Base-by-base conservation (phyloP, 2,888 invertebrate genomes). In the Noctua fimbriata region DNA sequence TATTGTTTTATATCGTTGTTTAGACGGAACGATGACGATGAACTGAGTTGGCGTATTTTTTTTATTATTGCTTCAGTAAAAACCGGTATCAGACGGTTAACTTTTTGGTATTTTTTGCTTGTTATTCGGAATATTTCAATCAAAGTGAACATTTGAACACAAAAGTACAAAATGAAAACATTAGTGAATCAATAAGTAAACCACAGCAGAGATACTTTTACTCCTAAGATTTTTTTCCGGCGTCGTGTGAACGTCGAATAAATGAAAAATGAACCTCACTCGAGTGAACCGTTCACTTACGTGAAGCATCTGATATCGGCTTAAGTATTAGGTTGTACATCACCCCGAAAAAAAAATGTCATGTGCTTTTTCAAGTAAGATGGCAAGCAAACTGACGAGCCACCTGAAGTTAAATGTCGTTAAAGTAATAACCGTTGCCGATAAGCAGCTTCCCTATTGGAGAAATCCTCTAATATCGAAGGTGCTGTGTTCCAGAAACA, bases 1-100 rank as follows among this genome's bases (percentile, higher is more conserved):
- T 84, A 82, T 82, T 65, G 69, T 84, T 83, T 83, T 83, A 81
- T 81, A 75, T 41, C 18, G 14, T 32, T 58, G 18, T 70, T 41
- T 10, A 32, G 52, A 72, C 18, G 7, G 7, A 2, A 5, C 16
- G 69, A 58, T 71, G 55, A 41, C 49, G 28, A 32, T 1, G 18
- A 12, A 28, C 83, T 44, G 49, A 58, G 41, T 52, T 24, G n/a
- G 66, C 49, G n/a, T 2, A 16, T 60, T 79, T 66, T 79, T 66
- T 32, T 63, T 28, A 28, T 58, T 44, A 7, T n/a, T 21, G 28
- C 36, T 36, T 52, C 24, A 18, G 18, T 1, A 18, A 10, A n/a
- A 24, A 66, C 6, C 36, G 1, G 21, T 65, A 4, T 58, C 12
- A 58, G 55, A 12, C 12, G n/a, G 55, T 58, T 58, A 12, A 55